phyloP scores from a whole-genome alignment of 2,797 vertebrate species.

The Botia kubotai region DNA sequence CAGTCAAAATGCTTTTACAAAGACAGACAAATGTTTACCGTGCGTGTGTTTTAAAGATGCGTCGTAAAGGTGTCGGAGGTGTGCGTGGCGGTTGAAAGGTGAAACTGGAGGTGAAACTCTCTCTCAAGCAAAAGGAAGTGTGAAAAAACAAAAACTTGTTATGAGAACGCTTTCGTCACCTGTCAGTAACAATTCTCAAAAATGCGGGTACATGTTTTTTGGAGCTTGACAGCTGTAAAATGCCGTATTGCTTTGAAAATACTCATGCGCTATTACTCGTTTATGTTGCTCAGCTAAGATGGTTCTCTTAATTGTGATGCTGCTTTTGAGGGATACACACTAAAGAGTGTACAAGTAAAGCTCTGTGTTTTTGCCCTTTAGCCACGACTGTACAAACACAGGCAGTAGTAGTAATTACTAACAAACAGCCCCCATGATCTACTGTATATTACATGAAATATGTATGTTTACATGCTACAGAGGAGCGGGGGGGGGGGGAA shows the following conservation, averaged over 20 bases:
- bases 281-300: not conserved
- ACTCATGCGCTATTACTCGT: not conserved
- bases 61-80: not conserved
- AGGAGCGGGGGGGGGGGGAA: constrained; percentile 35
- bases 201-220: constrained; percentile 46
- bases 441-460: constrained; percentile 50
- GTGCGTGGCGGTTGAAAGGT: constrained; percentile 67
- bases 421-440: constrained; percentile 46
- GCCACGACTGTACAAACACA: not conserved
- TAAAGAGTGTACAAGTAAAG: not conserved
- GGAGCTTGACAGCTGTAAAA: constrained; percentile 68
- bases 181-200: constrained; percentile 52
- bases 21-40: constrained; percentile 72
- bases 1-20: constrained; percentile 59
- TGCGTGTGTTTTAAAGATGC: constrained; percentile 64
- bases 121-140: constrained; percentile 56
- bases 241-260: constrained; percentile 39
- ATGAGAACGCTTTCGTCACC: constrained; percentile 63
- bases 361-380: not conserved
- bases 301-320: not conserved
- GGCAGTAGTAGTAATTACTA: constrained; percentile 30
- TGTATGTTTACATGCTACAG: constrained; percentile 45
- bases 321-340: not conserved
- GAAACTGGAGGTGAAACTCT: constrained; percentile 71
- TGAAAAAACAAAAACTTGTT: constrained; percentile 57